These are phyloP conservation scores for Acrocyrtus sp. DNA, from an alignment of 2,888 invertebrate genomes.

Conservation along the genomic window DNA sequence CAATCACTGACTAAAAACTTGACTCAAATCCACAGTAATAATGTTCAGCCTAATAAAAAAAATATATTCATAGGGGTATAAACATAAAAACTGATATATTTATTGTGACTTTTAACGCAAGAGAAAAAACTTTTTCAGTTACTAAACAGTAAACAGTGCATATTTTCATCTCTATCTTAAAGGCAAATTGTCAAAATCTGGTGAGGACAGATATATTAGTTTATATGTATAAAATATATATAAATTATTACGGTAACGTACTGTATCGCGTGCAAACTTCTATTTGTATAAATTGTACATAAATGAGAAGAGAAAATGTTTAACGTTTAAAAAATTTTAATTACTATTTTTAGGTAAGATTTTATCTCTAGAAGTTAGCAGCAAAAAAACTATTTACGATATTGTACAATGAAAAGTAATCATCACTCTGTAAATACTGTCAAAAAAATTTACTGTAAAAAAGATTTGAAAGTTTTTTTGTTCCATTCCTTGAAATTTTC, in stretches of 20 bases:
- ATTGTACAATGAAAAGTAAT: neutral
- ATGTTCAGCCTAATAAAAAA: conserved; percentile 26
- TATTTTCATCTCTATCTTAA: conserved; percentile 43
- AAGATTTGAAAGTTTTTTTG: neutral
- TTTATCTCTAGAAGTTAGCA: too few relatives aligned
- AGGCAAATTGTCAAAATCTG: conserved; percentile 33
- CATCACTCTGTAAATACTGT: neutral
- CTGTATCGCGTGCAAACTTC: neutral
- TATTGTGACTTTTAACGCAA: too few relatives aligned
- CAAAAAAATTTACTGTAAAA: too few relatives aligned
- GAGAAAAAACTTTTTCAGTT: too few relatives aligned
- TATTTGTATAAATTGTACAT: neutral
- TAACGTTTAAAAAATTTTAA: neutral
- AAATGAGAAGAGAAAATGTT: neutral
- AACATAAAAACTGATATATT: too few relatives aligned
- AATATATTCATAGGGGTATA: neutral
- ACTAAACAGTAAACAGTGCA: conserved; percentile 18
- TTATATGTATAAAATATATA: conserved; percentile 1
- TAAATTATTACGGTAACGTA: neutral
- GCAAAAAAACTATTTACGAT: neutral
- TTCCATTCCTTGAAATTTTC: neutral
- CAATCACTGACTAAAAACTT: conserved; percentile 11
- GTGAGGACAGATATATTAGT: conserved; percentile 43
- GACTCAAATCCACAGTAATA: conserved; percentile 38
- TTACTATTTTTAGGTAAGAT: neutral